Evolutionary conservation across 2,797 vertebrate genomes (phyloP).

Genomic region (Dendrocincla tyrannina): DNA sequence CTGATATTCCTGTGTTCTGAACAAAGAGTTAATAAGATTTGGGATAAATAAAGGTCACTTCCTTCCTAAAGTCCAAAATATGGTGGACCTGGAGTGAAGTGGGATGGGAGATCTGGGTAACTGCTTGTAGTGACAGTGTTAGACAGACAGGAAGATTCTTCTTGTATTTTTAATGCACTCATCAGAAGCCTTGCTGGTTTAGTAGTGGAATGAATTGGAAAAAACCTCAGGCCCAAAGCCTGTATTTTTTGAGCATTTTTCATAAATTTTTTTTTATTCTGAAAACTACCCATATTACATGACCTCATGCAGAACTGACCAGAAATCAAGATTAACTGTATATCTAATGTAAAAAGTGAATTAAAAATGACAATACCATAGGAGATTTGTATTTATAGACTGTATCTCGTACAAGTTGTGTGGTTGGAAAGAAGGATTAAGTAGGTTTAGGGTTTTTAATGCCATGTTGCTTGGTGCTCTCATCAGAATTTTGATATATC

Average conservation of each 20-base stretch:
- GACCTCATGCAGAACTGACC: background rate
- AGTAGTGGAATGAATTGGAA: background rate
- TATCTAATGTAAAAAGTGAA: background rate
- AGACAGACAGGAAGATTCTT: background rate
- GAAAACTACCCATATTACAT: background rate
- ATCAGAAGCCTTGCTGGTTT: background rate
- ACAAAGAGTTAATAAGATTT: background rate
- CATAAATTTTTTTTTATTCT: background rate
- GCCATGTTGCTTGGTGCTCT: background rate
- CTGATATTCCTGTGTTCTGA: background rate
- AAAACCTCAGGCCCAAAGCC: accelerated
- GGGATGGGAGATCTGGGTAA: background rate
- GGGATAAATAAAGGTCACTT: background rate
- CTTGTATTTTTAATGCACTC: background rate
- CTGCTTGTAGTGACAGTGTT: background rate
- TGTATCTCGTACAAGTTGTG: background rate
- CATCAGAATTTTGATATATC: background rate
- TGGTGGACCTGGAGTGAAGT: background rate
- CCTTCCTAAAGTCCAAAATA: background rate
- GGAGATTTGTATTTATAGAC: background rate
- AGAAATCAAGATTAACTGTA: background rate
- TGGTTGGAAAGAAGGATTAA: background rate
- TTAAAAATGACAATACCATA: background rate
- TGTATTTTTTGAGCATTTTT: background rate
- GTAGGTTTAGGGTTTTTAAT: background rate